These are phyloP conservation scores for Triplophysa dalaica DNA, from an alignment of 2,113 vertebrate species.

Conservation along the genomic window DNA sequence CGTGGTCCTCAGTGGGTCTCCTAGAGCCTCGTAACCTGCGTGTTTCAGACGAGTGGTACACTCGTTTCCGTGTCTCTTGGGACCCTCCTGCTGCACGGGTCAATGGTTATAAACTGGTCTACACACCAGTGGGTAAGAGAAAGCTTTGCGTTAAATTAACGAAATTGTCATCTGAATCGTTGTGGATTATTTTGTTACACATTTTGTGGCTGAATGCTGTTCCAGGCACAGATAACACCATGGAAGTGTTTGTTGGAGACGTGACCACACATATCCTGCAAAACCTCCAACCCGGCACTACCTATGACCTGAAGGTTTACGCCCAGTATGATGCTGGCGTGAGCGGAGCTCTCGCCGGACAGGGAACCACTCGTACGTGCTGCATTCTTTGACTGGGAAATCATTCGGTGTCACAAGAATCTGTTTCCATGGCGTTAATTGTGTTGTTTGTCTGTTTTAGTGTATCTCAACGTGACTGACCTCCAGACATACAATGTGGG, in stretches of 20 bases:
- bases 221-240: conserved; percentile 82
- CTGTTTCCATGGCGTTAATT: not conserved
- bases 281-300: conserved; percentile 90
- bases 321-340: conserved; percentile 89
- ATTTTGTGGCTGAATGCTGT: not conserved
- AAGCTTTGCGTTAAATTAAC: not conserved
- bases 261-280: conserved; percentile 86
- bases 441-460: conserved; percentile 62
- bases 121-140: conserved; percentile 84
- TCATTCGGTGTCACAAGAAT: not conserved
- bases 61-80: conserved; percentile 95
- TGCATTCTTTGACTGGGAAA: not conserved
- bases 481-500: conserved; percentile 86
- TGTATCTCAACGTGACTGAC: conserved; percentile 93
- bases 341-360: conserved; percentile 83
- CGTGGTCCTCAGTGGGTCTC: conserved; percentile 81
- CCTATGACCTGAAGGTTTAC: conserved; percentile 89
- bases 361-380: conserved; percentile 89
- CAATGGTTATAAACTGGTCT: conserved; percentile 94
- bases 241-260: conserved; percentile 89
- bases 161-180: not conserved
- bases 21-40: conserved; percentile 91
- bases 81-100: conserved; percentile 88
- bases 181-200: not conserved
- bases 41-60: conserved; percentile 97